Evolutionary conservation across 2,888 invertebrate species (phyloP).

Genomic region (Rhimphoctona megacephalus): DNA sequence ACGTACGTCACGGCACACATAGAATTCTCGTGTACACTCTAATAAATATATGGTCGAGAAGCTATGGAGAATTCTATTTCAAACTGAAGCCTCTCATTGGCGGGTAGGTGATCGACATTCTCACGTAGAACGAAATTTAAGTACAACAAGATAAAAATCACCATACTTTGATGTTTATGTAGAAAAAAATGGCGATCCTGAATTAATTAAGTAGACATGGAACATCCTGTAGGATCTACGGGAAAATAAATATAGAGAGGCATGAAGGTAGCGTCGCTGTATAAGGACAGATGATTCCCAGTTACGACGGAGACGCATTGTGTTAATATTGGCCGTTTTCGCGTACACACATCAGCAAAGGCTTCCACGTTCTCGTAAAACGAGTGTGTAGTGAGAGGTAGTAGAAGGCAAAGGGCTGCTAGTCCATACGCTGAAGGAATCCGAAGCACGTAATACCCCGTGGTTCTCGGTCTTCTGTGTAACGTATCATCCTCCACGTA

Average conservation of each 20-base stretch:
- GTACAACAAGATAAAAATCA: background rate
- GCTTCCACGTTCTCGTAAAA: conserved; percentile 13
- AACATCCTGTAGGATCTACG: background rate
- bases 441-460: conserved; percentile 68
- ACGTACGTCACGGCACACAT: background rate
- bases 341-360: conserved; percentile 30
- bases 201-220: background rate
- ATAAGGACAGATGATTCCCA: conserved; percentile 51
- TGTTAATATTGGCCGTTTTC: conserved; percentile 46
- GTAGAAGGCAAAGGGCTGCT: conserved; percentile 1
- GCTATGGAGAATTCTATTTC: background rate
- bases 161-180: background rate
- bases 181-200: background rate
- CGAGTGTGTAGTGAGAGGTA: conserved; percentile 51
- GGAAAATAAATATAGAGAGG: background rate
- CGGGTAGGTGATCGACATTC: background rate
- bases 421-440: conserved; percentile 67
- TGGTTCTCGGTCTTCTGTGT: conserved; percentile 11
- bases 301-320: conserved; percentile 58
- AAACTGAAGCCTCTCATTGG: background rate
- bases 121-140: background rate
- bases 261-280: background rate
- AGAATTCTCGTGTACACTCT: background rate
- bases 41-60: background rate
- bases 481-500: conserved; percentile 22